Percentiles rank a stretch among this genome's conserved stretches.
These are phyloP conservation scores for Chiridota heheva DNA, from an alignment of 35 echinoderm and acorn worm genomes.

Conservation along the genomic window DNA sequence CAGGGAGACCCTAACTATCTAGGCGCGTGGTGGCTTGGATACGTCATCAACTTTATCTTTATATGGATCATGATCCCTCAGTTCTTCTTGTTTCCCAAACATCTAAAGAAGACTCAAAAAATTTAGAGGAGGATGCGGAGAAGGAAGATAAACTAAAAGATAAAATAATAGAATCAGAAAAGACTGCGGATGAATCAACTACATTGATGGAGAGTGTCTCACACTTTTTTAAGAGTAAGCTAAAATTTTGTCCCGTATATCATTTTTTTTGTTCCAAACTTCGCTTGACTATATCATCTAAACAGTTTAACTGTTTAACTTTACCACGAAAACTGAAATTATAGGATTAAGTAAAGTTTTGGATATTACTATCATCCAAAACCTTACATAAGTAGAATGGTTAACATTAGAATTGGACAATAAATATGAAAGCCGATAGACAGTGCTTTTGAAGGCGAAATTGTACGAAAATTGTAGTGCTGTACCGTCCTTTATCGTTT, in stretches of 20 bases:
- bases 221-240: constrained; percentile 24
- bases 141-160: neutral
- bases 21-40: constrained; percentile 31
- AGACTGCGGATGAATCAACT: neutral
- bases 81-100: constrained; percentile 17
- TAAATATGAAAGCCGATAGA: no score
- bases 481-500: no score
- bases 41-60: neutral
- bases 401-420: no score
- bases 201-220: neutral
- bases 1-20: neutral
- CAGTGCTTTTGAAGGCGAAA: no score
- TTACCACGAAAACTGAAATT: no score
- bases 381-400: no score
- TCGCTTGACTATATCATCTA: neutral
- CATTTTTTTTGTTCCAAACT: neutral
- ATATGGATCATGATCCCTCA: neutral
- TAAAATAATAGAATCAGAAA: neutral
- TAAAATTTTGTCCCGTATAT: neutral
- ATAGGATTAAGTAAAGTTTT: no score
- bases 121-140: neutral
- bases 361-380: no score
- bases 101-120: neutral
- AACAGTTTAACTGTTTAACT: no score
- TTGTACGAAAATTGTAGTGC: no score